These are phyloP conservation scores for Malurus cyaneus DNA, from an alignment of 2,113 vertebrate genomes.

Conservation along the genomic window DNA sequence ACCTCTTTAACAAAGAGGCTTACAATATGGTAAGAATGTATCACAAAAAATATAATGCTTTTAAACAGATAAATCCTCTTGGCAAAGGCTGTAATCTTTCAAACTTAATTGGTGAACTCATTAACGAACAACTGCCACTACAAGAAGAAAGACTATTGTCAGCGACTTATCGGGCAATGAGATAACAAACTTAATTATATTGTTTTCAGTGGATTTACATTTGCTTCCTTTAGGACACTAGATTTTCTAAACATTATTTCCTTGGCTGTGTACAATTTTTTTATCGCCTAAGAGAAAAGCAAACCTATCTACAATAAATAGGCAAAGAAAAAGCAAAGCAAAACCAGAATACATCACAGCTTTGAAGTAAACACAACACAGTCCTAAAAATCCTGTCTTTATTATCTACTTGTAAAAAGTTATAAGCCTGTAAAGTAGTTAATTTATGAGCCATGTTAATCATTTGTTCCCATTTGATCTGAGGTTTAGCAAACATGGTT, in stretches of 20 bases:
- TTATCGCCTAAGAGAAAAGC: background rate
- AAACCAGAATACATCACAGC: background rate
- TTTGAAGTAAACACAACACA: background rate
- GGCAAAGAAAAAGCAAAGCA: background rate
- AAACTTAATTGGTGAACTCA: conserved; percentile 76
- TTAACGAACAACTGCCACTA: conserved; percentile 71
- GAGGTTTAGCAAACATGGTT: conserved; percentile 68
- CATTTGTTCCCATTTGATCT: conserved; percentile 73
- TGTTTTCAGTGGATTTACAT: conserved; percentile 70
- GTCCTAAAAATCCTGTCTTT: conserved; percentile 63
- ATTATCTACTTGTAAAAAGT: conserved; percentile 76
- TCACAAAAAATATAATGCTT: conserved; percentile 70
- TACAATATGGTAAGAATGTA: conserved; percentile 62
- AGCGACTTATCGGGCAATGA: conserved; percentile 67
- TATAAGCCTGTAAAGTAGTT: conserved; percentile 74
- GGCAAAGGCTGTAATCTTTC: conserved; percentile 70
- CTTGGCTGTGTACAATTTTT: background rate
- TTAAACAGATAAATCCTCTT: conserved; percentile 73
- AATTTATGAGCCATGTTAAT: conserved; percentile 76
- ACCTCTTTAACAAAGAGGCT: conserved; percentile 63
- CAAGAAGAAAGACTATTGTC: conserved; percentile 72
- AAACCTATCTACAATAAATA: background rate
- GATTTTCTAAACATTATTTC: conserved; percentile 56
- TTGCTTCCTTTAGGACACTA: conserved; percentile 60
- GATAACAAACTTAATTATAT: conserved; percentile 74